phyloP scores from a whole-genome alignment of 2,888 invertebrate genomes.

The Isotomurus palustris region DNA sequence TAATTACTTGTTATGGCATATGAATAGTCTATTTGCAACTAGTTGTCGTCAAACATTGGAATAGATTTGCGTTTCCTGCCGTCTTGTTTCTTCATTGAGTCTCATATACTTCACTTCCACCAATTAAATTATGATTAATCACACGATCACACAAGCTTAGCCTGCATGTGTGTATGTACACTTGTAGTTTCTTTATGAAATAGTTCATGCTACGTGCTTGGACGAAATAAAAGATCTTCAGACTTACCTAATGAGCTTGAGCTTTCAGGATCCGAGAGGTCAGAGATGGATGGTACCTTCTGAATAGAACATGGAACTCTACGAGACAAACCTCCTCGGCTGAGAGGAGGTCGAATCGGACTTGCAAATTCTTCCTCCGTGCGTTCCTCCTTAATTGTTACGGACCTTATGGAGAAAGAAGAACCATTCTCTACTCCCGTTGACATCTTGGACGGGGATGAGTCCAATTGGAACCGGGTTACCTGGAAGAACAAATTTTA shows the following conservation, averaged over 20 bases:
- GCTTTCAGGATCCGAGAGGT: slow-evolving; percentile 83
- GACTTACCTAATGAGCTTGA: slow-evolving; percentile 53
- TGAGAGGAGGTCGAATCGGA: slow-evolving; percentile 52
- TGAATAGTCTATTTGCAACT: slow-evolving; percentile 25
- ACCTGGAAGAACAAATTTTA: slow-evolving; percentile 36
- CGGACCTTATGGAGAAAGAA: slow-evolving; percentile 16
- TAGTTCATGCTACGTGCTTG: too few species aligned
- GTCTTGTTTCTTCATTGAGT: too few species aligned
- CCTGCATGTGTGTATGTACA: too few species aligned
- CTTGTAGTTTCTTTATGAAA: too few species aligned
- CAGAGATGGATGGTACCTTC: slow-evolving; percentile 85
- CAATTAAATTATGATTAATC: too few species aligned
- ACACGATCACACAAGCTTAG: too few species aligned
- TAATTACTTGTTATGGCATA: slow-evolving; percentile 22
- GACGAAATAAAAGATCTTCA: not conserved
- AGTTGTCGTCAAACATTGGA: slow-evolving; percentile 13
- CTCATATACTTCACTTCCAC: too few species aligned
- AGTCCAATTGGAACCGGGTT: slow-evolving; percentile 30
- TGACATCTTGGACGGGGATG: slow-evolving; percentile 12
- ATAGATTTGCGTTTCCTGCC: slow-evolving; percentile 45
- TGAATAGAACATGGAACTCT: slow-evolving; percentile 65
- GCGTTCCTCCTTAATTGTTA: slow-evolving; percentile 58
- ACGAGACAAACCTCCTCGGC: slow-evolving; percentile 44
- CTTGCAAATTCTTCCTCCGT: slow-evolving; percentile 58
- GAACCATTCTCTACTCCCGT: not conserved